Evolutionary conservation across 2,888 invertebrate genomes (phyloP).

Genomic region (Epistrophe grossulariae): DNA sequence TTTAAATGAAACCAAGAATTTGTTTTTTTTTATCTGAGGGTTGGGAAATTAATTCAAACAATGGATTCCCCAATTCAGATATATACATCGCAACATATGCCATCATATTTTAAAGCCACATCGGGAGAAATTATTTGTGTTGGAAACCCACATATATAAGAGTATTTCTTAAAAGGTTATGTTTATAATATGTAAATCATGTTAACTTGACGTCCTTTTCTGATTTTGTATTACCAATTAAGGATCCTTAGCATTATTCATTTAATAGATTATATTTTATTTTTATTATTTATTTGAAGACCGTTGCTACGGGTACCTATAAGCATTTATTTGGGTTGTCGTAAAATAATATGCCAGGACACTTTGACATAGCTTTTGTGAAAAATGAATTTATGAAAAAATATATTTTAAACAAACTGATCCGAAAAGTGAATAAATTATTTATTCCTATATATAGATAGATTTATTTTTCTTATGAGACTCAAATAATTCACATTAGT

Average conservation of each 20-base stretch:
- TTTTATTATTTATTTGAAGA: not conserved
- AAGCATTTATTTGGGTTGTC: not conserved
- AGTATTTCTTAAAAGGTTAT: constrained; percentile 11
- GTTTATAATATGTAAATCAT: constrained; percentile 27
- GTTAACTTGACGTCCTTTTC: constrained; percentile 10
- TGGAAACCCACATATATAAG: constrained; percentile 8
- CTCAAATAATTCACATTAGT: too few species aligned
- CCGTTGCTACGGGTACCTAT: too few species aligned
- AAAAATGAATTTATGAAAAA: not conserved
- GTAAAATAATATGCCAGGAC: not conserved
- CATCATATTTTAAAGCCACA: constrained; percentile 10
- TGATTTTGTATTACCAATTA: constrained; percentile 12
- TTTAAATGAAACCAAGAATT: not conserved
- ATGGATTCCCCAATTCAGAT: not conserved
- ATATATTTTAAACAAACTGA: too few species aligned
- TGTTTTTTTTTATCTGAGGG: not conserved
- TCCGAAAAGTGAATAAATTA: too few species aligned
- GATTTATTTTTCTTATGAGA: too few species aligned
- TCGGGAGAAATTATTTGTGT: constrained; percentile 1
- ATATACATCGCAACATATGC: constrained; percentile 28
- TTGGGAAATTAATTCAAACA: constrained; percentile 32
- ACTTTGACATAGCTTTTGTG: not conserved
- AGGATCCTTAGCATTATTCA: constrained; percentile 4
- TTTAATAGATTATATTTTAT: not conserved
- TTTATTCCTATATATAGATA: too few species aligned